A percentile compares a stretch with the other conserved stretches of the same genome.
Evolutionary conservation across 2,888 invertebrate species (phyloP).

Genomic region (Eledone cirrhosa): DNA sequence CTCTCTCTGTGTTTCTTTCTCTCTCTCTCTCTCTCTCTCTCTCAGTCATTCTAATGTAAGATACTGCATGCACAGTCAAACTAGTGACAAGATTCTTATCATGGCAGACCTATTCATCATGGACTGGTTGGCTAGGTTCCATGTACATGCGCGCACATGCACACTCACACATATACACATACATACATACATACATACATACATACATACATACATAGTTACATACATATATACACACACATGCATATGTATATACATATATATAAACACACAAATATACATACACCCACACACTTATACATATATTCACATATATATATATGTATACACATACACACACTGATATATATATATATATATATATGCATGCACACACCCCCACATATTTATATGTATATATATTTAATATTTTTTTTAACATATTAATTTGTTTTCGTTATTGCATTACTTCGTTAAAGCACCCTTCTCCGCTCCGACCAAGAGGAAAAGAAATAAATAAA

Average conservation of each 20-base stretch:
- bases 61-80: neutral
- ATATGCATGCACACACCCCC: too few relatives aligned
- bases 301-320: neutral
- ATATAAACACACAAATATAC: neutral
- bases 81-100: neutral
- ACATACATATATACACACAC: too few relatives aligned
- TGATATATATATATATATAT: too few relatives aligned
- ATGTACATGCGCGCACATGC: neutral
- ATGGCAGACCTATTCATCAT: neutral
- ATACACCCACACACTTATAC: neutral
- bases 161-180: neutral
- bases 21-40: neutral
- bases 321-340: too few relatives aligned
- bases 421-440: too few relatives aligned
- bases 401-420: too few relatives aligned
- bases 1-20: conserved; percentile 12
- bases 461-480: too few relatives aligned
- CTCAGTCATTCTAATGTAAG: neutral
- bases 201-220: neutral
- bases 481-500: too few relatives aligned
- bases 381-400: too few relatives aligned
- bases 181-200: neutral
- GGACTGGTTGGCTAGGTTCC: neutral
- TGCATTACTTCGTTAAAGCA: too few relatives aligned
- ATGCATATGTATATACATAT: neutral